Base-by-base conservation (phyloP, 2,797 vertebrate genomes). In the Peromyscus attwateri region DNA sequence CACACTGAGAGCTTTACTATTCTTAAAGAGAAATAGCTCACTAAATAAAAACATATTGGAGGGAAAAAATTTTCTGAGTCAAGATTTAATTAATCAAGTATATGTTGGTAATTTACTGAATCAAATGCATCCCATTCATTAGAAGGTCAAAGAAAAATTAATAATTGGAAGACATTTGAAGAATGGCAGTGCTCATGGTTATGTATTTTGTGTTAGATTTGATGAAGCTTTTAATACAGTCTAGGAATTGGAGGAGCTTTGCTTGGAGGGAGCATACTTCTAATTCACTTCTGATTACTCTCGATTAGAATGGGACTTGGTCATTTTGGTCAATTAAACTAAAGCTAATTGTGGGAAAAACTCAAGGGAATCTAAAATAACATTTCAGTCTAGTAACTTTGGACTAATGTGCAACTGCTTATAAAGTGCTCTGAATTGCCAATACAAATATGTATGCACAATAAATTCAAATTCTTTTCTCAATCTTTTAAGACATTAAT, bases 11-110 rank as follows among this genome's bases (percentile, higher is more conserved):
- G 5, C 0, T 84, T 83, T 92, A 60, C 29, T 87, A 16, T 76
- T 89, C 34, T 87, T 89, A 79, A 60, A 68, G 19, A 95, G 2
- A 75, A 37, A 64, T 1, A 73, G 19, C 89, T 76, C 43, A 89
- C 49, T 13, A 16, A 83, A 34, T 70, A 77, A 90, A 83, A 93
- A 29, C 1, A 40, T 68, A 71, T 31, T 90, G 71, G 19, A 64
- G 70, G 52, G 52, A 1, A 91, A 88, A 92, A 84, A 85, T 90
- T 66, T 70, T 29, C 16, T 82, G 79, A 95, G 76, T 94, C 46
- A 52, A 90, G 40, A 85, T 96, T 87, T 87, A 95, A 93, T 95
- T 80, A 90, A 95, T 89, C 46, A 93, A 88, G 49, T 94, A 9
- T 93, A 95, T 90, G 27, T 75, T 73, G 57, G 11, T 91, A 92